Base-by-base conservation (phyloP, 2,113 vertebrate species). In the Zapus hudsonius region DNA sequence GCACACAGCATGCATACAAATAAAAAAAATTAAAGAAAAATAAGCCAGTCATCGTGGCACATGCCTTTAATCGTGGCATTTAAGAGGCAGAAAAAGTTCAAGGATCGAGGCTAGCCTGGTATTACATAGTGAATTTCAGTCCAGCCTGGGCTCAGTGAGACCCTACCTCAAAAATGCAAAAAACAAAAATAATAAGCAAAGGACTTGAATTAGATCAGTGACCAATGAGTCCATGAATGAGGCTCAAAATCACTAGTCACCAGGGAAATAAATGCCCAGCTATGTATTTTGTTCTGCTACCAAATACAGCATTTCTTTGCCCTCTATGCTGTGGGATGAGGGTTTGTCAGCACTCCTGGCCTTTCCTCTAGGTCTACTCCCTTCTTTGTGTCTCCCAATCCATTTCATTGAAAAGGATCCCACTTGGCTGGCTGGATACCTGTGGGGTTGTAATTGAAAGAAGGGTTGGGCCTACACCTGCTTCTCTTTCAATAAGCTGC, bases 401-500 rank as follows among this genome's bases (percentile, higher is more conserved):
- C 31, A 57, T 72, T 95, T 85, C 84, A 47, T 92, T 90, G 55
- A 70, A 73, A 82, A 86, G 52, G 31, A 64, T 87, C 87, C 79
- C 25, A 31, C 38, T 61, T 66, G 89, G 70, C 80, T 57, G 36
- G 36, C 67, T 93, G 85, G 63, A 92, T 83, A 81, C 52, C 72
- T 88, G 44, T 84, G 80, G 67, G 85, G 75, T 76, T 63, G 17
- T 84, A 84, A 72, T 29, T 85, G 74, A 90, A 92, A 93, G 55
- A 76, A 89, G 22, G 27, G 55, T 76, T 88, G 44, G 52, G 61
- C 36, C 36, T 89, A 38, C 25, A 72, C 76, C 70, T 86, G 36
- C 67, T 78, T 89, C 67, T 92, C 61, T 79, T 36, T 95, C 86
- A 82, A 33, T 52, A 59, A 73, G 20, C 78, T 87, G 55, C 93